phyloP scores from a whole-genome alignment of 2,113 vertebrate genomes.

The Heliornis fulica region DNA sequence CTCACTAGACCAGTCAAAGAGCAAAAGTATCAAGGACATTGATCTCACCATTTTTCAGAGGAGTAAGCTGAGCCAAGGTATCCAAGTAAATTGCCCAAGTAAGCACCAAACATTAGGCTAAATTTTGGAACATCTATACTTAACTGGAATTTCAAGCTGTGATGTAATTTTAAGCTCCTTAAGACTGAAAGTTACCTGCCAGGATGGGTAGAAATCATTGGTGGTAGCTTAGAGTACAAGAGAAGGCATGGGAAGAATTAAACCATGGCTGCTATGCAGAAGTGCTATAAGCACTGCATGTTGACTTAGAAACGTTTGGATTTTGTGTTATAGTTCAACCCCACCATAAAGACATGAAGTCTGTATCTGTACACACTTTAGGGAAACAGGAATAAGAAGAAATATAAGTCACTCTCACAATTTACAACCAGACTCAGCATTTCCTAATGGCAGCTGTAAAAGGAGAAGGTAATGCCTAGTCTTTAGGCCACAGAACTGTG shows the following conservation, averaged over 20 bases:
- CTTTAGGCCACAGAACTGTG: neutral
- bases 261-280: neutral
- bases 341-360: neutral
- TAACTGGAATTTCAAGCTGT: conserved; percentile 2
- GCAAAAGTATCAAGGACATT: neutral
- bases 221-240: neutral
- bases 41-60: neutral
- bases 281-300: neutral
- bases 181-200: neutral
- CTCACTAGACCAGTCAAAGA: neutral
- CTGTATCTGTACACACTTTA: neutral
- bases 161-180: neutral
- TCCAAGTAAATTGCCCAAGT: neutral
- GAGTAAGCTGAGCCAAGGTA: neutral
- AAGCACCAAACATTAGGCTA: neutral
- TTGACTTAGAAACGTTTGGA: neutral
- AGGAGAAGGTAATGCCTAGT: neutral
- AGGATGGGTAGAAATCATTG: neutral
- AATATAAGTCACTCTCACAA: neutral
- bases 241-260: neutral
- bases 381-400: neutral
- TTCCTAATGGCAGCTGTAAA: neutral
- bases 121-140: neutral
- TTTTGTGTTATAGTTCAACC: neutral
- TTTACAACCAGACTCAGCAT: neutral